Base-by-base conservation (phyloP, 92 coral and sea anemone genomes). In the Phenganax marumi region DNA sequence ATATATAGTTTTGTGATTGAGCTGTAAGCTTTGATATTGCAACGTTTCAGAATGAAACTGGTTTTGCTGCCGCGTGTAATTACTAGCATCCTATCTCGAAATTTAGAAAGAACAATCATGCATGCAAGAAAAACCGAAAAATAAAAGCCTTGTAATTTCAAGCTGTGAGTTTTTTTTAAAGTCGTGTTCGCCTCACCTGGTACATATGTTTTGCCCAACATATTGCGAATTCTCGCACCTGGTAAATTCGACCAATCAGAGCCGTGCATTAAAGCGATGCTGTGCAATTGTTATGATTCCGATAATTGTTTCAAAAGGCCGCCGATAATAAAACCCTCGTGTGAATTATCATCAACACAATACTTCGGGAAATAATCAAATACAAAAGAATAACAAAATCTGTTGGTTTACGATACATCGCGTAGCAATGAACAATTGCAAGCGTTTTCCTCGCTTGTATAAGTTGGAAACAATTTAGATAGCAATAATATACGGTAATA, bases 201-300 rank as follows among this genome's bases (percentile, higher is more conserved):
- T 39, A 23, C 83, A 78, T 78, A 58, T 78, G 83, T 61, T 78
- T 62, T 61, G 12, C 43, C 6, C 18, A 16, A n/a, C 25, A 61
- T 78, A 78, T 58, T 78, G 26, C 43, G 73, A 49, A 62, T 10
- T 50, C 19, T 52, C 3, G 55, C 83, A 78, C 83, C 83, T 78
- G 83, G 83, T 78, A 50, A 25, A 18, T 8, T 13, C 48, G 50
- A 72, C 83, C 83, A 78, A 78, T 78, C 83, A 78, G 26, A 17
- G 47, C 55, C 53, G 14, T 25, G 53, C 73, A 48, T 60, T 24
- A 22, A 12, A 8, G 49, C 16, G 53, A 62, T 46, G 73, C 46
- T 48, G 26, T n/a, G 51, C 83, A 78, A 78, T 78, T 62, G 83
- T 61, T 78, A 61, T 60, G 53, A 65, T 60, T 68, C 16, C 46